phyloP scores from a whole-genome alignment of 2,113 vertebrate species.

The Larimichthys polyactis region DNA sequence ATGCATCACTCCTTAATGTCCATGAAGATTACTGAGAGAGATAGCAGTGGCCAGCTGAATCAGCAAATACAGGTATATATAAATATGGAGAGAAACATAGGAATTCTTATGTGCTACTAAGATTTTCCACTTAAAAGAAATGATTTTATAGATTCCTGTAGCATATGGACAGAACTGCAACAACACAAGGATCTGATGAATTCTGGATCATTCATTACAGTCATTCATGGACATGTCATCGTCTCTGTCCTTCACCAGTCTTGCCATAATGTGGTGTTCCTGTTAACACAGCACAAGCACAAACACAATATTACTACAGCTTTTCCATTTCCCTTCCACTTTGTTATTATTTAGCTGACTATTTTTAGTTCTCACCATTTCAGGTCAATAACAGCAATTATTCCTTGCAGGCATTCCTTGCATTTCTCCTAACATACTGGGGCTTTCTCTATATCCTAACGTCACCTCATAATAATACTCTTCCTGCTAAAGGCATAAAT shows the following conservation, averaged over 20 bases:
- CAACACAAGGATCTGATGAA: not conserved
- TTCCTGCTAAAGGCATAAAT: not conserved
- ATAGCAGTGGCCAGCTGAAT: too few relatives aligned
- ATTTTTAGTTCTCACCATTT: constrained; percentile 38
- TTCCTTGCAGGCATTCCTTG: constrained; percentile 3
- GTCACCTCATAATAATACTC: constrained; percentile 7
- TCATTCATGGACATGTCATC: not conserved
- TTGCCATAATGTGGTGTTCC: not conserved
- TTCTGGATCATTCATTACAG: not conserved
- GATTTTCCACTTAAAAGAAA: not conserved
- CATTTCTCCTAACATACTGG: not conserved
- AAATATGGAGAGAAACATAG: too few relatives aligned
- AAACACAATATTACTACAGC: not conserved
- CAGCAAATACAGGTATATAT: too few relatives aligned
- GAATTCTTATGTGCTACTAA: not conserved
- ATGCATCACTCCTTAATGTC: not conserved
- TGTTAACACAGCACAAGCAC: not conserved
- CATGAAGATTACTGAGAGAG: not conserved
- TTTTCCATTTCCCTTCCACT: constrained; percentile 17
- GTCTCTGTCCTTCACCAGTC: not conserved
- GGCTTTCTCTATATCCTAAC: not conserved
- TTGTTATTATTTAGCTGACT: constrained; percentile 9
- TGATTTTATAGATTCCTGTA: not conserved
- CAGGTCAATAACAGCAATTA: constrained; percentile 22
- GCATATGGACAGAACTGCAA: not conserved